Evolutionary conservation across 2,797 vertebrate species (phyloP).

Genomic region (Xerus rutilus): DNA sequence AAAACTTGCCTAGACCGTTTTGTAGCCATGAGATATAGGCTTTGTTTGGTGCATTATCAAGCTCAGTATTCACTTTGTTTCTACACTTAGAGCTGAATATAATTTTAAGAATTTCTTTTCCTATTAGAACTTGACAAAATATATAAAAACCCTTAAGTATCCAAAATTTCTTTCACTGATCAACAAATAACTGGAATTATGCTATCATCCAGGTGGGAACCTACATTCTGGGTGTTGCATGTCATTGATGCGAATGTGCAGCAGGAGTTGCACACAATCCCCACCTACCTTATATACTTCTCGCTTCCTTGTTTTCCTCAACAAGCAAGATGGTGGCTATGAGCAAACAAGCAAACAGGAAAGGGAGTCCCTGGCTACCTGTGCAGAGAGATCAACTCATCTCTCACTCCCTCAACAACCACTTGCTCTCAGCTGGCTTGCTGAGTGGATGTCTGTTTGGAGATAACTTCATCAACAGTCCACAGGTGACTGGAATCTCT

Average conservation of each 20-base stretch:
- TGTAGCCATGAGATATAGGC: background rate
- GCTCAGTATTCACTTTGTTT: background rate
- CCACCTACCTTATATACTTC: background rate
- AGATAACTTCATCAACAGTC: background rate
- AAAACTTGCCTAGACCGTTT: background rate
- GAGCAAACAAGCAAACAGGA: background rate
- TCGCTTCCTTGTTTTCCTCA: background rate
- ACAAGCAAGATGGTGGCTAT: background rate
- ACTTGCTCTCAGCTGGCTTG: background rate
- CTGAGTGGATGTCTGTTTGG: background rate
- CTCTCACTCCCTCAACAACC: too few relatives aligned
- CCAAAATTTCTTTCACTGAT: background rate
- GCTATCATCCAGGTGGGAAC: background rate
- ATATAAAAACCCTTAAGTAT: background rate
- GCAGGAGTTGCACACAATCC: background rate
- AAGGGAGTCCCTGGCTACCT: accelerated
- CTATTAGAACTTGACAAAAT: background rate
- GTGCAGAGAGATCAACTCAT: too few relatives aligned
- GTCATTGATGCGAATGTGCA: too few relatives aligned
- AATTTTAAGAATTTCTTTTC: background rate
- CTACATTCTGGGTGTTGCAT: background rate
- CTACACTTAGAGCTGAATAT: background rate
- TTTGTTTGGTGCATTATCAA: background rate
- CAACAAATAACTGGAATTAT: background rate
- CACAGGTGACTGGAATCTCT: background rate